Evolutionary conservation across 2,113 vertebrate genomes (phyloP).

Genomic region (Tyrannus savana): DNA sequence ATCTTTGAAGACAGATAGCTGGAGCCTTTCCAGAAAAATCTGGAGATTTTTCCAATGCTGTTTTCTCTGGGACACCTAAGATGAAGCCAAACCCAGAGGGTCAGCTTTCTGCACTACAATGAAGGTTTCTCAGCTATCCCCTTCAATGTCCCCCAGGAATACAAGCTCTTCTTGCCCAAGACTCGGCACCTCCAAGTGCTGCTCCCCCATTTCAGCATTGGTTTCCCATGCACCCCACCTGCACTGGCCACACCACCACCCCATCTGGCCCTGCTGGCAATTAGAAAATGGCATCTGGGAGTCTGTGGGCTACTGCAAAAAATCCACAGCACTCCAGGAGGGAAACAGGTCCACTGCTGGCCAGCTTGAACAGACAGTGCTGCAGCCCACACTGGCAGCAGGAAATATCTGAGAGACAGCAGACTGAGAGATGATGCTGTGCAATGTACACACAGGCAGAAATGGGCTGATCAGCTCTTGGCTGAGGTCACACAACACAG

Average conservation of each 20-base stretch:
- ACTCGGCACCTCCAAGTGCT: fast-evolving
- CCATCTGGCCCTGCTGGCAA: neutral
- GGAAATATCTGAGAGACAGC: neutral
- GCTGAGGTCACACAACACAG: neutral
- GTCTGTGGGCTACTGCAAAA: neutral
- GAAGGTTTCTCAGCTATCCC: fast-evolving
- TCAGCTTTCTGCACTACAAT: neutral
- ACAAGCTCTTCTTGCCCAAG: fast-evolving
- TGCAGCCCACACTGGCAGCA: neutral
- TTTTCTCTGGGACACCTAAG: neutral
- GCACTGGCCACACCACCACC: neutral
- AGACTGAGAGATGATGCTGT: neutral
- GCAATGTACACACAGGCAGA: neutral
- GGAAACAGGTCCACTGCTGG: neutral
- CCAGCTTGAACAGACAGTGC: neutral
- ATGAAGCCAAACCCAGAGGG: neutral
- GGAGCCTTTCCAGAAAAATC: neutral
- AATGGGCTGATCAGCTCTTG: neutral
- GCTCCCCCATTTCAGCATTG: neutral
- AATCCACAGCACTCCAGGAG: neutral
- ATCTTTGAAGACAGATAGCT: neutral
- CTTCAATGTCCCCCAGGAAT: fast-evolving
- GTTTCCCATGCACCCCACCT: neutral
- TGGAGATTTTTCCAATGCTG: neutral
- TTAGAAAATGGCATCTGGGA: neutral